A percentile compares a stretch with the other conserved stretches of the same genome.
Conservation (phyloP, 2,888 invertebrate species). For the Sisyra terminalis region DNA sequence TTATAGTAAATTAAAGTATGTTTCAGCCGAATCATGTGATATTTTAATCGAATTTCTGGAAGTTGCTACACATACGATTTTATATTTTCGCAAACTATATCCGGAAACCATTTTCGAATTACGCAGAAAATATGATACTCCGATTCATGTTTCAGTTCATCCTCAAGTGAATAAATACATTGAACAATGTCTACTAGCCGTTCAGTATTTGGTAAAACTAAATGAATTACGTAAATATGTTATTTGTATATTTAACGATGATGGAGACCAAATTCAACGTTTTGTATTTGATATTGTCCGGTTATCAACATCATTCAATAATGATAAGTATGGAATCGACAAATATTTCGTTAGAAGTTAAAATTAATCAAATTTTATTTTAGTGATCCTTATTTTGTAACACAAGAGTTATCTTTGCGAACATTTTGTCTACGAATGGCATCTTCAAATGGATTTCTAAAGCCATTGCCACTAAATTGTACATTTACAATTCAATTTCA, state of each 20-base stretch:
- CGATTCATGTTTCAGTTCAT: constrained; percentile 40
- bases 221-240: constrained; percentile 33
- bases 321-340: too few relatives aligned
- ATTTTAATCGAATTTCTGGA: constrained; percentile 48
- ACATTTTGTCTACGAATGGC: constrained; percentile 41
- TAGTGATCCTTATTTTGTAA: constrained; percentile 40
- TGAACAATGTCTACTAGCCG: constrained; percentile 32
- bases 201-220: constrained; percentile 31
- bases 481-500: constrained; percentile 43
- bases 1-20: too few relatives aligned
- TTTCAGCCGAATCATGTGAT: constrained; percentile 19
- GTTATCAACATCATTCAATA: background rate
- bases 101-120: constrained; percentile 43
- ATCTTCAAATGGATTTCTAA: constrained; percentile 29
- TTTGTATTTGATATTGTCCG: constrained; percentile 28
- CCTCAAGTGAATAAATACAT: constrained; percentile 49
- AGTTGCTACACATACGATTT: constrained; percentile 43
- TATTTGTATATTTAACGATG: constrained; percentile 30
- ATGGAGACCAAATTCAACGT: constrained; percentile 26
- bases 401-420: constrained; percentile 41
- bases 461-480: constrained; percentile 32
- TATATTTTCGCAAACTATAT: constrained; percentile 42
- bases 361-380: constrained; percentile 14
- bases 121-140: constrained; percentile 43
- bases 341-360: too few relatives aligned